Percentiles rank a stretch among this genome's conserved stretches.
Conservation (phyloP, 2,888 invertebrate genomes). For the Therioaphis trifolii region DNA sequence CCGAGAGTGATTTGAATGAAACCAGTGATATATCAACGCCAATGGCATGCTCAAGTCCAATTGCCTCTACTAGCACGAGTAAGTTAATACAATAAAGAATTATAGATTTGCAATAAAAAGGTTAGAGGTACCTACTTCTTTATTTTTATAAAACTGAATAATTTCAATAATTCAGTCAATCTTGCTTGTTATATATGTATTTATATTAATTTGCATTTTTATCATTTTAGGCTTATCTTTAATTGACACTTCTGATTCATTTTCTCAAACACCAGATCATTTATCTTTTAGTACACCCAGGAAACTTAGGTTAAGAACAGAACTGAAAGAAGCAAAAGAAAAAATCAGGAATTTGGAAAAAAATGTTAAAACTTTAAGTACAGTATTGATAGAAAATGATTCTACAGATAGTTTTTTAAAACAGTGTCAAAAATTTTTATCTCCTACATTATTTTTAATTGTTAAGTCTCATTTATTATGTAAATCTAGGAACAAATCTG, state of each 20-base stretch:
- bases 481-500: neutral
- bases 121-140: too few relatives aligned
- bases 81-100: too few relatives aligned
- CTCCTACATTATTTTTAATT: conserved; percentile 10
- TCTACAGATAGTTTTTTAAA: neutral
- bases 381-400: too few relatives aligned
- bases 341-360: too few relatives aligned
- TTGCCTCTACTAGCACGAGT: too few relatives aligned
- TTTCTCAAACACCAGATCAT: neutral
- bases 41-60: neutral
- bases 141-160: too few relatives aligned
- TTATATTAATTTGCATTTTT: too few relatives aligned
- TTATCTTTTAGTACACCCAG: neutral
- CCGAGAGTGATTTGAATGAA: neutral
- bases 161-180: too few relatives aligned
- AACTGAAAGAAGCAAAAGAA: neutral
- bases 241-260: neutral
- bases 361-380: neutral
- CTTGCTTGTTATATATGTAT: too few relatives aligned
- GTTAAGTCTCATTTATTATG: neutral
- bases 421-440: conserved; percentile 8
- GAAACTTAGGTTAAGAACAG: neutral
- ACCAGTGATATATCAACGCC: neutral
- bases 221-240: too few relatives aligned
- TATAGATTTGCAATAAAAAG: too few relatives aligned